phyloP scores from a whole-genome alignment of 2,113 vertebrate genomes.

The Lepus americanus region DNA sequence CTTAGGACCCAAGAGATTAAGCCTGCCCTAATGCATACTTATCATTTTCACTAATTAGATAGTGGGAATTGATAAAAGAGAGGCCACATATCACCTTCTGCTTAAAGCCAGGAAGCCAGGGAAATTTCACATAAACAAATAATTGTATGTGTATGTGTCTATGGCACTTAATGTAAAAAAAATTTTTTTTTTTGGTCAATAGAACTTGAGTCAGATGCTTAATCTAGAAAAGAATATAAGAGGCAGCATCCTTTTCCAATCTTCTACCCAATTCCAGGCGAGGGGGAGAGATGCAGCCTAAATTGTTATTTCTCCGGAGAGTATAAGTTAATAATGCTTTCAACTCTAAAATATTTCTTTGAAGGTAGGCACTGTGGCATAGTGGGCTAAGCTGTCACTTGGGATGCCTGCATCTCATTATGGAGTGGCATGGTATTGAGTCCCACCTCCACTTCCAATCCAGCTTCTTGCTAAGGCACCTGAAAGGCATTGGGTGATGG shows the following conservation, averaged over 20 bases:
- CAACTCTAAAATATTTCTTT: background rate
- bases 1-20: background rate
- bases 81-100: background rate
- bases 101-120: background rate
- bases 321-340: background rate
- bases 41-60: background rate
- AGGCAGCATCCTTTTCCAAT: background rate
- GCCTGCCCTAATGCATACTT: background rate
- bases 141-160: background rate
- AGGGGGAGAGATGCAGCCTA: background rate
- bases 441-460: too few relatives aligned
- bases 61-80: background rate
- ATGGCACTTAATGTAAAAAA: background rate
- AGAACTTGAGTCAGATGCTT: background rate
- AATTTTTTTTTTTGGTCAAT: background rate
- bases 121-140: slow-evolving; percentile 4
- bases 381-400: too few relatives aligned
- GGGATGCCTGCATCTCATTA: too few relatives aligned
- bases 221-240: background rate
- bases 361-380: too few relatives aligned
- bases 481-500: too few relatives aligned
- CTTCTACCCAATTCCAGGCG: background rate
- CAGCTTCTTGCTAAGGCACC: too few relatives aligned
- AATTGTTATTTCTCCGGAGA: background rate
- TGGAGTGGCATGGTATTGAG: too few relatives aligned